Evolutionary conservation across 2,888 invertebrate genomes (phyloP), one percentile per base, ranked within the genome.

Genomic region (Blera fallax): DNA sequence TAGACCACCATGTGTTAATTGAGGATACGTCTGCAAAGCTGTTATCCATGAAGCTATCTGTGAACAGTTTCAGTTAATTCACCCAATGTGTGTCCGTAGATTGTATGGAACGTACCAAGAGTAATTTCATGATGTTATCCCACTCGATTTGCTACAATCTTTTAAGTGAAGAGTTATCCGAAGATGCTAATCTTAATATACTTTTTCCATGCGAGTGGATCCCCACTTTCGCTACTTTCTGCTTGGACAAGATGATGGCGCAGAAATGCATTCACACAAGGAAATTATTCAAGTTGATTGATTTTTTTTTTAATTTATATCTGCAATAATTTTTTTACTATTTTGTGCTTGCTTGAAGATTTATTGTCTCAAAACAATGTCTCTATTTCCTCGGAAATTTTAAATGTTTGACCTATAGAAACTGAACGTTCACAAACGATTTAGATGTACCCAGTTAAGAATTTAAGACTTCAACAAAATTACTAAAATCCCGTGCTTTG

Each of bases 51-150:
- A 48, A 3, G 50, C 24, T n/a, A 65, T 8, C 65, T 65, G 32
- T 18, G 37, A 34, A 21, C 10, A 34, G 10, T 21, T 50, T 48
- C 7, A 40, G 24, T 60, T 16, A 32, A 7, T 11, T 21, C 21
- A 11, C 10, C 5, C 21, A n/a, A 18, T 58, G 4, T 5, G 7
- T n/a, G 18, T 21, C 40, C 7, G 21, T 37, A 18, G 4, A 37
- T 5, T 37, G 14, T 29, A 32, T n/a, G n/a, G n/a, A 14, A 65
- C 32, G 65, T 65, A 65, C 65, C 65, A 65, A 50, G 34, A 65
- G 48, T 10, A 65, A 34, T 50, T 65, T 65, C 65, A 65, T 65
- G 24, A 50, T 50, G 50, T 2, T 64, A 45, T 45, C 45, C 45
- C 10, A 29, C 29, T 10, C 62, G 24, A 40, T 1, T 60, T 24